Conservation (phyloP, 2,113 vertebrate genomes). For the Phalacrocorax carbo region DNA sequence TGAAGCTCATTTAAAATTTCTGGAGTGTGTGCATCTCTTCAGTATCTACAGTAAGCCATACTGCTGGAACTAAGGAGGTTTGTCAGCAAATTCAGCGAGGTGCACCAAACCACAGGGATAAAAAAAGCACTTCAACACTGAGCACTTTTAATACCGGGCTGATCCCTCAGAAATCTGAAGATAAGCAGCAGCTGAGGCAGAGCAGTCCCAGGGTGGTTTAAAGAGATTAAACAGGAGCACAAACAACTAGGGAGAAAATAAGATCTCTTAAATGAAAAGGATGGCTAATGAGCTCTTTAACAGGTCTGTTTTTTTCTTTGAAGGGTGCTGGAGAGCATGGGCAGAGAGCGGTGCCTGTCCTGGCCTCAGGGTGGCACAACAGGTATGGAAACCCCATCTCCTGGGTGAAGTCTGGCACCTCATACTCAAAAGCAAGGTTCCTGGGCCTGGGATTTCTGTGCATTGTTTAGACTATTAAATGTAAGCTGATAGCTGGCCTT, state of each 20-base stretch:
- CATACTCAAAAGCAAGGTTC: neutral
- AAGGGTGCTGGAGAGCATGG: neutral
- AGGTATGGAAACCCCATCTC: neutral
- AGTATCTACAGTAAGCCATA: neutral
- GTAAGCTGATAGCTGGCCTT: accelerated
- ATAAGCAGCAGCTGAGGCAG: neutral
- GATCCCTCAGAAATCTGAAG: neutral
- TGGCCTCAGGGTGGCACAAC: neutral
- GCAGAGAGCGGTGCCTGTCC: neutral
- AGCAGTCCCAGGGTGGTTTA: neutral
- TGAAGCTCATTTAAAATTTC: neutral
- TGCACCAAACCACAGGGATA: neutral
- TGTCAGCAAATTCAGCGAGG: neutral
- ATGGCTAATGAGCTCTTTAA: neutral
- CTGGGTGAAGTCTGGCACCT: neutral
- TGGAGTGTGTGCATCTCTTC: neutral
- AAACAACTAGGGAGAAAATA: neutral
- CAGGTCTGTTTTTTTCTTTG: neutral
- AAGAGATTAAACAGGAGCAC: neutral
- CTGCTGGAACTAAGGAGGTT: neutral
- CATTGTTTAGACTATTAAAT: neutral
- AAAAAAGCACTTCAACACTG: neutral
- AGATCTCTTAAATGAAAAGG: neutral
- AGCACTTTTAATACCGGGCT: neutral
- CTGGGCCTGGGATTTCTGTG: neutral